Percentiles rank a stretch among this genome's conserved stretches.
Evolutionary conservation across 2,888 invertebrate species (phyloP).

Genomic region (Sphaerophoria taeniata): DNA sequence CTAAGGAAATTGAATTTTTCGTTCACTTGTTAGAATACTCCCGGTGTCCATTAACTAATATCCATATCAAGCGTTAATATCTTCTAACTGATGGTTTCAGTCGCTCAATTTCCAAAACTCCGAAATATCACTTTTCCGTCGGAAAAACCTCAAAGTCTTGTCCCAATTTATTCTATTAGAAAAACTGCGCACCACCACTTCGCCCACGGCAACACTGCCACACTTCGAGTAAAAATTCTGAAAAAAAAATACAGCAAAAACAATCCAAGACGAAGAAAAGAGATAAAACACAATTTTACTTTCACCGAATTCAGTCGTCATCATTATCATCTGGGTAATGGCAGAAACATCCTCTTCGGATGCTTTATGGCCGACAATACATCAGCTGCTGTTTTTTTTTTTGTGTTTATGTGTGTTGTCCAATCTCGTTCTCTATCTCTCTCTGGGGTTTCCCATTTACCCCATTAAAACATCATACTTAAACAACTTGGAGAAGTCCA

Average conservation of each 20-base stretch:
- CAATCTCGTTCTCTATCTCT: slow-evolving; percentile 37
- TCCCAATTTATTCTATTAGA: background rate
- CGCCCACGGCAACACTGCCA: slow-evolving; percentile 63
- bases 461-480: slow-evolving; percentile 9
- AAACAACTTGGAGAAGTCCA: slow-evolving; percentile 44
- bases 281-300: slow-evolving; percentile 72
- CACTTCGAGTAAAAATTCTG: no score
- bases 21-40: no score
- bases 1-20: no score
- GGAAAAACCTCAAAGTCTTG: background rate
- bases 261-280: slow-evolving; percentile 64
- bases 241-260: slow-evolving; percentile 24
- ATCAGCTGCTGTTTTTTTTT: slow-evolving; percentile 65
- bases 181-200: background rate
- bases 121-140: slow-evolving; percentile 4
- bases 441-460: slow-evolving; percentile 18
- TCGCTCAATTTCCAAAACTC: no score
- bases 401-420: no score
- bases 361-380: slow-evolving; percentile 73
- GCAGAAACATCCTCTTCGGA: slow-evolving; percentile 72
- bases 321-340: slow-evolving; percentile 72
- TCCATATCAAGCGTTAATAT: no score
- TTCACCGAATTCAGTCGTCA: slow-evolving; percentile 71
- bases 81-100: no score
- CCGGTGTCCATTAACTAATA: no score